Base-by-base conservation (phyloP, 2,797 vertebrate species). In the Gallinago solitaria region DNA sequence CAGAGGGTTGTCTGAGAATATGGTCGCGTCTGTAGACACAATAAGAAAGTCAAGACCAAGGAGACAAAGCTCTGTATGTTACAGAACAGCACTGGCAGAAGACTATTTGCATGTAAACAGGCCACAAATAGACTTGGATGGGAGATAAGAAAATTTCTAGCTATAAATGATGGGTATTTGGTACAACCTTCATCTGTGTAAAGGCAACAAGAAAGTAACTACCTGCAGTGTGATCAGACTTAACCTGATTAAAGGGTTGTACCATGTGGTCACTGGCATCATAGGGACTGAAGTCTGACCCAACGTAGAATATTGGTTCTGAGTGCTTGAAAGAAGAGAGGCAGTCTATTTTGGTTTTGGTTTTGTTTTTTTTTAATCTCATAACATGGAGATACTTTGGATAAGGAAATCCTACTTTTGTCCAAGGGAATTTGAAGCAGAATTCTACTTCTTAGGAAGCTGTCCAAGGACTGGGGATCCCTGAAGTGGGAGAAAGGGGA, bases 321-420 rank as follows among this genome's bases (percentile, higher is more conserved):
- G 69, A 37, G 47, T 86, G 19, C 35, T 74, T 82, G 67, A 84
- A 65, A 77, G 76, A 63, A 83, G 54, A 71, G 37, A 16, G 8
- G 17, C 0, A 0, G 9, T 53, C 20, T 53, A 28, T 16, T 51
- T 69, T 21, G 39, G 11, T 37, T 37, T 39, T 37, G 35, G 37
- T 6, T 39, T 39, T 39, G 6, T 39, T 77, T 64, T 63, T 20
- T 68, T 64, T 57, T 12, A 51, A 61, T 41, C 12, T 65, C 37
- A 18, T 59, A 67, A n/a, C 7, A 5, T 83, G 32, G 32, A 69
- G 35, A 83, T 59, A 35, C 39, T 50, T 67, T 51, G 48, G 45
- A 60, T 80, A 57, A 83, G 50, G 82, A 69, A 93, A 75, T 87
- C 30, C 39, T 84, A 14, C 47, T 89, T 93, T 50, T 60, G n/a